Conservation (phyloP, 2,797 vertebrate species). For the Epinephelus malabaricus region DNA sequence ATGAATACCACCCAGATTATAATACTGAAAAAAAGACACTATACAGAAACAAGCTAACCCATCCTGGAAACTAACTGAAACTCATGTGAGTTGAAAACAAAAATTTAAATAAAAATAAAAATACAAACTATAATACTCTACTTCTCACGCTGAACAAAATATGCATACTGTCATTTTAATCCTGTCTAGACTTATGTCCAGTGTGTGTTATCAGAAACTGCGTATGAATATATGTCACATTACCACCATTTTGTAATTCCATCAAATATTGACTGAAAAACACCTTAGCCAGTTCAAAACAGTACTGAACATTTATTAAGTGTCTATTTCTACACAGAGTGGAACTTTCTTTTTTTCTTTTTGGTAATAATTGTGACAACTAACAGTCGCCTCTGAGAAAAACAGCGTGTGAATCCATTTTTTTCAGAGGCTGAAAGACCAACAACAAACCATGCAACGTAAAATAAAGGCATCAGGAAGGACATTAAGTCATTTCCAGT, state of each 20-base stretch:
- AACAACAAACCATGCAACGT: background rate
- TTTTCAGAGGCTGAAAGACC: background rate
- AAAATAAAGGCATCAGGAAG: background rate
- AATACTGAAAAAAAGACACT: too few relatives aligned
- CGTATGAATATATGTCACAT: background rate
- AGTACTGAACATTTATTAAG: background rate
- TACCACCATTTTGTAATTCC: background rate
- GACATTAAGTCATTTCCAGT: background rate
- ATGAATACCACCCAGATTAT: too few relatives aligned
- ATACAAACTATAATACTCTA: background rate
- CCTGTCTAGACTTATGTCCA: background rate
- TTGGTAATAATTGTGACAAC: background rate
- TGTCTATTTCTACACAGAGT: background rate
- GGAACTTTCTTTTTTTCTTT: background rate
- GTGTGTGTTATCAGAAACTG: background rate
- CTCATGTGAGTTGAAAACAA: too few relatives aligned
- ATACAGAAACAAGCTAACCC: too few relatives aligned
- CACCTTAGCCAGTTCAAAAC: background rate
- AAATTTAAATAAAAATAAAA: too few relatives aligned
- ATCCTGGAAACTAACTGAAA: too few relatives aligned
- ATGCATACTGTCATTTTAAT: background rate
- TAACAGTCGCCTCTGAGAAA: background rate
- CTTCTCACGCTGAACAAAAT: background rate
- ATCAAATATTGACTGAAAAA: slow-evolving; percentile 16
- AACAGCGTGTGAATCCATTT: background rate